These are phyloP conservation scores for Lamprotornis superbus DNA, from an alignment of 2,113 vertebrate species.

Conservation along the genomic window DNA sequence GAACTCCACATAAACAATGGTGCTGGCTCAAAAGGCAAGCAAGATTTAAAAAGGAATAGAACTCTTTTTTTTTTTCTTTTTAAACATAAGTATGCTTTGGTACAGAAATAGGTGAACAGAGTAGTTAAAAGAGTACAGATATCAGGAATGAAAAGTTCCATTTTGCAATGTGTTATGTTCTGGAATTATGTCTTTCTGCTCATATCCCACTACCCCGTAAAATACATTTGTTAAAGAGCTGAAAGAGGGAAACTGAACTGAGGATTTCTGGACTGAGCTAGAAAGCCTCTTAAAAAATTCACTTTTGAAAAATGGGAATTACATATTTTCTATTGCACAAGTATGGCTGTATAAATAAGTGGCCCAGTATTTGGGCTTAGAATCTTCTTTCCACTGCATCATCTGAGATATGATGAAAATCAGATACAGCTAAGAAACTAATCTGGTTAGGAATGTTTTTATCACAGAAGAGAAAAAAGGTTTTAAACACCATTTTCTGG, in stretches of 20 bases:
- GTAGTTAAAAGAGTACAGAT: neutral
- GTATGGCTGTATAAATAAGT: neutral
- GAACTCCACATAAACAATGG: rapidly evolving
- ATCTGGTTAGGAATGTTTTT: neutral
- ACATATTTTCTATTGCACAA: neutral
- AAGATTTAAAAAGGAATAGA: neutral
- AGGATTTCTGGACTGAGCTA: neutral
- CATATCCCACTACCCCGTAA: neutral
- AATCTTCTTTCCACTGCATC: neutral
- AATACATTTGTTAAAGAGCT: neutral
- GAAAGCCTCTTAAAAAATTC: neutral
- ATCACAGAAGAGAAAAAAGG: neutral
- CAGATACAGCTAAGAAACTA: neutral
- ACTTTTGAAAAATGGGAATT: neutral
- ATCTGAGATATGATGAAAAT: neutral
- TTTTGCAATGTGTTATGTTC: rapidly evolving
- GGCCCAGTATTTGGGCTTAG: neutral
- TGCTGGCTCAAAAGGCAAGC: neutral
- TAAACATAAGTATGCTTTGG: neutral
- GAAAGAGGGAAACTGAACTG: neutral
- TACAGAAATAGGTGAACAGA: neutral
- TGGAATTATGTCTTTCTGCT: neutral
- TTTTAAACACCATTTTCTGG: neutral
- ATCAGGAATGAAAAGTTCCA: rapidly evolving
- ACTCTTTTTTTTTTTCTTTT: too few species aligned